phyloP scores from a whole-genome alignment of 2,113 vertebrate genomes.

The Elaphurus davidianus region DNA sequence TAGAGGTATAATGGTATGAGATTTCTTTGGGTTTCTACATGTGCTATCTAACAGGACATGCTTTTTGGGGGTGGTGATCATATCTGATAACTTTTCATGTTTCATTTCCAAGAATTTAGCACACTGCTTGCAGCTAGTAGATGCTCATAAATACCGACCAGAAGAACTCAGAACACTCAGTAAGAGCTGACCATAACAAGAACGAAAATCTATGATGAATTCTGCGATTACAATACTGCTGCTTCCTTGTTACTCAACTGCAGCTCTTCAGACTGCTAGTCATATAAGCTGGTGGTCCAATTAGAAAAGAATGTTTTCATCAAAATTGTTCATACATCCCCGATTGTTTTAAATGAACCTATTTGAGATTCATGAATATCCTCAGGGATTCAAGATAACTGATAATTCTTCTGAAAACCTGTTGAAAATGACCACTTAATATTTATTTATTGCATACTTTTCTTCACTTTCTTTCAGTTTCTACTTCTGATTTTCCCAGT shows the following conservation, averaged over 20 bases:
- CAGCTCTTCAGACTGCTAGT: not conserved
- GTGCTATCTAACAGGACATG: not conserved
- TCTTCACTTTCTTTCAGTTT: not conserved
- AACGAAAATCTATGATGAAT: not conserved
- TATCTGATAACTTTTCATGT: not conserved
- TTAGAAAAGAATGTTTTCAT: not conserved
- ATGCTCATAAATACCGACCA: not conserved
- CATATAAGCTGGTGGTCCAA: not conserved
- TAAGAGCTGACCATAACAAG: not conserved
- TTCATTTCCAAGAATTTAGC: not conserved
- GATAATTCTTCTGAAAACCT: not conserved
- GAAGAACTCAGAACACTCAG: not conserved
- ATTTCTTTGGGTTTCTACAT: not conserved
- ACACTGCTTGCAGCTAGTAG: not conserved
- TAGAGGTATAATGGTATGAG: not conserved
- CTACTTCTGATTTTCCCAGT: not conserved
- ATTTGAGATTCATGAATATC: not conserved
- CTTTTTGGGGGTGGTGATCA: not conserved
- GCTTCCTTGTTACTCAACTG: not conserved
- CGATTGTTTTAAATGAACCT: not conserved
- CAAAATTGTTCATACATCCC: not conserved
- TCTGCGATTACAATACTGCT: not conserved
- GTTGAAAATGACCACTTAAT: not conserved
- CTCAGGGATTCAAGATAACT: not conserved
- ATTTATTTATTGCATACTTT: not conserved